Conservation (phyloP, 1,140 invertebrate species). For the Wasmannia auropunctata region DNA sequence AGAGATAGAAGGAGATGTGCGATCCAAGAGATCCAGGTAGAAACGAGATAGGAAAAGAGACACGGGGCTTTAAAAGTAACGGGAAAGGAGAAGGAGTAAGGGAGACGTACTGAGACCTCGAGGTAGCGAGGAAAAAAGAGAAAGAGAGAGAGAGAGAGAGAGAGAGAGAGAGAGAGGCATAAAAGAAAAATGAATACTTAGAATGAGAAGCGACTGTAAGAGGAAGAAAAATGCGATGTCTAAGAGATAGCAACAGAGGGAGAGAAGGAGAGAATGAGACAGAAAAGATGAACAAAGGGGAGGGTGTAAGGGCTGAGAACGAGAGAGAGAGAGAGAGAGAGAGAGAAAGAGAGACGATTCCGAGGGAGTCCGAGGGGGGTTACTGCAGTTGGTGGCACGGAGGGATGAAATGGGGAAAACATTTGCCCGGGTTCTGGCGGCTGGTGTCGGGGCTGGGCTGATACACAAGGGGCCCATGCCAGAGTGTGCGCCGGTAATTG, state of each 20-base stretch:
- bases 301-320: slow-evolving; percentile 15
- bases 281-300: slow-evolving; percentile 8
- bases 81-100: background rate
- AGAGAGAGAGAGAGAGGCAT: background rate
- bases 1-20: slow-evolving; percentile 1
- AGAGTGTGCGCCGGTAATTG: slow-evolving; percentile 83
- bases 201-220: slow-evolving; percentile 7
- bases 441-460: slow-evolving; percentile 67
- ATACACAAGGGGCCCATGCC: slow-evolving; percentile 81
- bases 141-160: background rate
- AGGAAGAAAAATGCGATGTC: slow-evolving; percentile 48
- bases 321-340: too few species aligned
- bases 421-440: slow-evolving; percentile 65
- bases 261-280: slow-evolving; percentile 16
- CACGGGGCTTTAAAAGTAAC: background rate
- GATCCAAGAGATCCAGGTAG: background rate
- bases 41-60: background rate
- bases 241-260: background rate
- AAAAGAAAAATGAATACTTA: slow-evolving; percentile 37
- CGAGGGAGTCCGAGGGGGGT: slow-evolving; percentile 58
- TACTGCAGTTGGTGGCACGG: slow-evolving; percentile 49
- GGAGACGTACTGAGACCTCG: background rate
- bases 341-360: slow-evolving; percentile 47
- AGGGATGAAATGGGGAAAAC: slow-evolving; percentile 77
- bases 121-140: background rate